Percentiles rank a stretch among this genome's conserved stretches.
These are phyloP conservation scores for Lota lota DNA, from an alignment of 2,113 vertebrate genomes.

Conservation along the genomic window DNA sequence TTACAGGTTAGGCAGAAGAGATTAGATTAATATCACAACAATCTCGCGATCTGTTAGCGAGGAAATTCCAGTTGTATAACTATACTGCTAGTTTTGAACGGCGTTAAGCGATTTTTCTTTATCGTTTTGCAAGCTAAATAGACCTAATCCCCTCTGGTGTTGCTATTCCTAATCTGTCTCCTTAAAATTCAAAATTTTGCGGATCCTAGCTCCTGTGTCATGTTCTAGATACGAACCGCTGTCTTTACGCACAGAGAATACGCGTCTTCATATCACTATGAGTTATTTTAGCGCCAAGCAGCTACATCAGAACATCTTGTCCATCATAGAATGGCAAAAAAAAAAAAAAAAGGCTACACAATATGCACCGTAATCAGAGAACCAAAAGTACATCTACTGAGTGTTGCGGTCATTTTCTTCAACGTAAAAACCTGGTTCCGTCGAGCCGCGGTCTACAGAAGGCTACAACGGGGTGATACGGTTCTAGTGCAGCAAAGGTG, in stretches of 20 bases:
- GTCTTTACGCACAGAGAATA: constrained; percentile 2
- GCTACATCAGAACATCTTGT: constrained; percentile 38
- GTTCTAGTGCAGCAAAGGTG: too few species aligned
- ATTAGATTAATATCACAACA: constrained; percentile 35
- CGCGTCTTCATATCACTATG: constrained; percentile 25
- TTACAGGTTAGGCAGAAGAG: constrained; percentile 29
- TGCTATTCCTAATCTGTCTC: too few species aligned
- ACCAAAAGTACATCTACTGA: constrained; percentile 9
- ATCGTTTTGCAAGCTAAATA: constrained; percentile 36
- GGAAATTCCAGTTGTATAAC: neutral
- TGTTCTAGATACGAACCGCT: neutral
- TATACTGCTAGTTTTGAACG: constrained; percentile 16
- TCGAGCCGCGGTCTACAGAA: too few species aligned
- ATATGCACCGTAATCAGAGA: constrained; percentile 30
- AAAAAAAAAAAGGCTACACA: constrained; percentile 18
- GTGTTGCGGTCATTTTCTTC: too few species aligned
- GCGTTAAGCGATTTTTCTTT: constrained; percentile 28
- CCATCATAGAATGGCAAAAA: constrained; percentile 16
- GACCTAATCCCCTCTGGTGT: constrained; percentile 11
- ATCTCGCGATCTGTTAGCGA: constrained; percentile 38
- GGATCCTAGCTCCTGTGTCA: too few species aligned
- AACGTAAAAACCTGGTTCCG: too few species aligned
- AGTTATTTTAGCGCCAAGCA: constrained; percentile 29
- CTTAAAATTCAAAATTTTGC: too few species aligned
- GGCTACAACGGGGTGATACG: too few species aligned